Evolutionary conservation across 2,113 vertebrate species (phyloP).

Genomic region (Lagopus muta): DNA sequence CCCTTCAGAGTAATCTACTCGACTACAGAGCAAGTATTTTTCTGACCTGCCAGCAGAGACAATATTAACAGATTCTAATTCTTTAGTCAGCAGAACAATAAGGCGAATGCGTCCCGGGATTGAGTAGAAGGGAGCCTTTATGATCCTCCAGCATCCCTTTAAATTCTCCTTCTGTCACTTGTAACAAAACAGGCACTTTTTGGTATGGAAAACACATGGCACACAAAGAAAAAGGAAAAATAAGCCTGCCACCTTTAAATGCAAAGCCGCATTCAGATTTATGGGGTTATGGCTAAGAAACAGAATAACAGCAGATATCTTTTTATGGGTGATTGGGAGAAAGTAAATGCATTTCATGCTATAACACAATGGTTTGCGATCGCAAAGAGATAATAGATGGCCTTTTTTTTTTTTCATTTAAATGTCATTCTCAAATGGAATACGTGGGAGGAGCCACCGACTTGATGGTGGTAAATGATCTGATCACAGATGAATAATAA

Average conservation of each 20-base stretch:
- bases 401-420: slow-evolving; percentile 41
- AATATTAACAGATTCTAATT: slow-evolving; percentile 73
- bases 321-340: slow-evolving; percentile 22
- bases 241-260: slow-evolving; percentile 49
- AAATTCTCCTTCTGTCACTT: slow-evolving; percentile 62
- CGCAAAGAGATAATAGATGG: slow-evolving; percentile 25
- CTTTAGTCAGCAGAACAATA: slow-evolving; percentile 69
- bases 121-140: slow-evolving; percentile 43
- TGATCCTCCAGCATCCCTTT: slow-evolving; percentile 54
- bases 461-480: slow-evolving; percentile 36
- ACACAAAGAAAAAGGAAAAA: slow-evolving; percentile 50
- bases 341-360: slow-evolving; percentile 33
- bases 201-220: slow-evolving; percentile 57
- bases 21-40: slow-evolving; percentile 64
- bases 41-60: slow-evolving; percentile 60
- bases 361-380: slow-evolving; percentile 16
- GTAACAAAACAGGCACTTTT: slow-evolving; percentile 60
- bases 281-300: slow-evolving; percentile 9
- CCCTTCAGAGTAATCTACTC: slow-evolving; percentile 48
- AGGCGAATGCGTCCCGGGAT: slow-evolving; percentile 3
- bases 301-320: slow-evolving; percentile 33
- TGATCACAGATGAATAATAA: slow-evolving; percentile 62
- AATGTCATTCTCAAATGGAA: slow-evolving; percentile 49
- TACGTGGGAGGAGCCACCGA: slow-evolving; percentile 39
- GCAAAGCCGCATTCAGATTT: slow-evolving; percentile 37